A percentile compares a stretch with the other conserved stretches of the same genome.
These are phyloP conservation scores for Catharus ustulatus DNA, from an alignment of 2,797 vertebrate species.

Conservation along the genomic window DNA sequence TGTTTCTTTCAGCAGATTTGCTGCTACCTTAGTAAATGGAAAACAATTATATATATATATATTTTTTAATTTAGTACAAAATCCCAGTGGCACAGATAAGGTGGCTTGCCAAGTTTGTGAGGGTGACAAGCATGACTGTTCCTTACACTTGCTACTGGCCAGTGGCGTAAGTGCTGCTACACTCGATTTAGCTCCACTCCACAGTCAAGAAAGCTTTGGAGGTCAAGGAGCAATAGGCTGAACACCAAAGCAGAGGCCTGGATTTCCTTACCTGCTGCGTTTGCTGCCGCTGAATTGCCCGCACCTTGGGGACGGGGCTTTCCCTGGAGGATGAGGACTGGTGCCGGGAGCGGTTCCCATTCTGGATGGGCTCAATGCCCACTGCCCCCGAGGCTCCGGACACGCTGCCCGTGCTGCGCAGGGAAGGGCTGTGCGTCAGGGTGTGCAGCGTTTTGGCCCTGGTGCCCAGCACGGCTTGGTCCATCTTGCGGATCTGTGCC, in stretches of 20 bases:
- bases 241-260: not conserved
- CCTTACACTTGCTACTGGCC: not conserved
- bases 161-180: not conserved
- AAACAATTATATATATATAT: not conserved
- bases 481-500: constrained; percentile 86
- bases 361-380: constrained; percentile 78
- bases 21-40: not conserved
- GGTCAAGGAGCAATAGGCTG: not conserved
- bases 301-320: constrained; percentile 82
- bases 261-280: constrained; percentile 79
- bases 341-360: constrained; percentile 79
- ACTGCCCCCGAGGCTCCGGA: constrained; percentile 69
- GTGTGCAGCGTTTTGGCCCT: constrained; percentile 79
- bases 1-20: not conserved
- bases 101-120: not conserved
- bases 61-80: not conserved
- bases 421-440: constrained; percentile 82
- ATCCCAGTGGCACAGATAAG: not conserved
- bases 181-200: not conserved
- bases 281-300: constrained; percentile 80
- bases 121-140: not conserved
- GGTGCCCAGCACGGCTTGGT: constrained; percentile 79
- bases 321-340: constrained; percentile 84
- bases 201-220: not conserved
- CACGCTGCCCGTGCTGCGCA: constrained; percentile 85